Evolutionary conservation across 1,140 invertebrate genomes (phyloP), one percentile per base, ranked within the genome.

Genomic region (Eciton burchellii): DNA sequence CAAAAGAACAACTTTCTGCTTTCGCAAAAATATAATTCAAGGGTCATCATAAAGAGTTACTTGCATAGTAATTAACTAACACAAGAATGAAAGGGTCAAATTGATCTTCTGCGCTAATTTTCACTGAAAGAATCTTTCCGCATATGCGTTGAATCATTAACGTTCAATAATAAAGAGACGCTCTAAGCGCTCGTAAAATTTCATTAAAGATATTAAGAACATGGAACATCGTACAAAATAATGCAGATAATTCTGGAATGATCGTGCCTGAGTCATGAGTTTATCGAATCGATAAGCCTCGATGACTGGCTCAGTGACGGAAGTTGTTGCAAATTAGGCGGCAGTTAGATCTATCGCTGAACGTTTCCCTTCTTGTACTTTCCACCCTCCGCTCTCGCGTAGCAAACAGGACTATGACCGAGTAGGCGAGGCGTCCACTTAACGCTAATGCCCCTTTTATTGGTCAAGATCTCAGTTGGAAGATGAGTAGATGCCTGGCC

Each of bases 361-460:
- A 77, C 12, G 56, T 47, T n/a, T 82, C 85, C 77, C 81, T 84
- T 73, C 81, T 84, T 73, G 79, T 87, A 84, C 79, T 88, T 86
- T 82, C 76, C 81, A 91, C 86, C 85, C 86, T 86, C 86, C 70
- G 65, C 76, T 91, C 90, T 89, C 84, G 43, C 26, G 81, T 87
- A 79, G 81, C 85, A 91, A 91, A 90, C 91, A 91, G 86, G 88
- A 89, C 86, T 86, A 89, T 89, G 87, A 90, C 84, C 82, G 85
- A 91, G 90, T 84, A 88, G 87, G 59, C 76, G 89, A 89, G 77
- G 89, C 90, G 88, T 88, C 89, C 90, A 91, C 91, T 92, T 90
- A 91, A 72, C 90, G 88, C 59, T 92, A 92, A 92, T 92, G 87
- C 90, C 84, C 85, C 91, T 91, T 92, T 91, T 91, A 92, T 92